Evolutionary conservation across 2,113 vertebrate species (phyloP).

Genomic region (Entelurus aequoreus): DNA sequence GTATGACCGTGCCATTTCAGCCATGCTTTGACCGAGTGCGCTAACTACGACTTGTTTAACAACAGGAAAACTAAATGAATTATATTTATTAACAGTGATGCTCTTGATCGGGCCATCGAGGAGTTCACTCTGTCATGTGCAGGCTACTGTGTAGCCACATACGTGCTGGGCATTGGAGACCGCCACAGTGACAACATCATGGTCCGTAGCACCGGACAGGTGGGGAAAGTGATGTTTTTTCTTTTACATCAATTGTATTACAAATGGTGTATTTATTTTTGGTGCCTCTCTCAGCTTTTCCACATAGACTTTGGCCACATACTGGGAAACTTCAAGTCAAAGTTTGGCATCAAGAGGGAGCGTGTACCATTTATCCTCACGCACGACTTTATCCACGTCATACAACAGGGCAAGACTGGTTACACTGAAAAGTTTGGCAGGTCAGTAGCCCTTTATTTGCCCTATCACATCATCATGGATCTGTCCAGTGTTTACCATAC

Average conservation of each 20-base stretch:
- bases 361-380: constrained; percentile 98
- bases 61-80: not conserved
- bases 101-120: constrained; percentile 92
- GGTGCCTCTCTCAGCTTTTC: constrained; percentile 78
- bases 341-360: constrained; percentile 98
- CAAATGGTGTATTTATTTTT: not conserved
- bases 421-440: constrained; percentile 96
- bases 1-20: constrained; percentile 58
- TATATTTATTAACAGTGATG: constrained; percentile 72
- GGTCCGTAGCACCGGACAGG: constrained; percentile 97
- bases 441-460: constrained; percentile 63
- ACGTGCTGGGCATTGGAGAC: constrained; percentile 95
- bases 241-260: too few species aligned
- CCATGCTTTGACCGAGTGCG: not conserved
- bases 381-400: constrained; percentile 98
- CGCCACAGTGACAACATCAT: constrained; percentile 99
- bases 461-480: too few species aligned
- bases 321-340: constrained; percentile 98
- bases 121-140: constrained; percentile 97
- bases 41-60: not conserved
- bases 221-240: constrained; percentile 45
- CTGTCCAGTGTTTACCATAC: too few species aligned
- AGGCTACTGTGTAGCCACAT: constrained; percentile 99
- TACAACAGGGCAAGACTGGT: constrained; percentile 95
- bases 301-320: constrained; percentile 99